These are phyloP conservation scores for Junco hyemalis DNA, from an alignment of 2,113 vertebrate species.

Conservation along the genomic window DNA sequence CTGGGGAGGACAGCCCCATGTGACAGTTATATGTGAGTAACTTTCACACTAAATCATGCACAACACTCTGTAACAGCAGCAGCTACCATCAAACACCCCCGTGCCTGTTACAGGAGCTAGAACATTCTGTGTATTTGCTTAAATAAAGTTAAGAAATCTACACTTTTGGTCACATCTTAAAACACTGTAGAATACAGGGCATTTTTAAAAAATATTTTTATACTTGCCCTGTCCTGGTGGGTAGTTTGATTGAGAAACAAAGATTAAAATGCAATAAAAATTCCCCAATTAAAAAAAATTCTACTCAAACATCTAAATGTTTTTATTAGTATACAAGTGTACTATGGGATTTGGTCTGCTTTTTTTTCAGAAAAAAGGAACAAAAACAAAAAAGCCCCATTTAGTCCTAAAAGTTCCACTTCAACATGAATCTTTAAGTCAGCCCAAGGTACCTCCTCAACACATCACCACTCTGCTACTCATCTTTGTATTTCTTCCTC, in stretches of 20 bases:
- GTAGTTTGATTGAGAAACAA: neutral
- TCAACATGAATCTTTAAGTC: neutral
- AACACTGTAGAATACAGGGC: neutral
- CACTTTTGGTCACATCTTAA: slow-evolving; percentile 34
- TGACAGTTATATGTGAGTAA: neutral
- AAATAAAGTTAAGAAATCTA: slow-evolving; percentile 2
- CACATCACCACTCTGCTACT: neutral
- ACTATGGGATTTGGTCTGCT: neutral
- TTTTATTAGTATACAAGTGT: neutral
- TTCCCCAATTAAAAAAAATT: neutral
- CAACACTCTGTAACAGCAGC: neutral
- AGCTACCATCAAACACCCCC: neutral
- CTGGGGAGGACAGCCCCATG: neutral
- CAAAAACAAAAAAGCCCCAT: neutral
- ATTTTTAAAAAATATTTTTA: neutral
- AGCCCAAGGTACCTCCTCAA: neutral
- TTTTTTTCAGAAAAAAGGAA: neutral
- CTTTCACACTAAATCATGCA: neutral
- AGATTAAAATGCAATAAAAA: slow-evolving; percentile 21
- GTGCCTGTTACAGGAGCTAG: neutral
- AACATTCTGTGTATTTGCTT: neutral
- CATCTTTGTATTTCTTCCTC: neutral
- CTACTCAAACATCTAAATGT: neutral
- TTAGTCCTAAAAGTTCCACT: neutral
- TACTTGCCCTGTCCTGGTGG: neutral